These are phyloP conservation scores for Conistra vaccinii DNA, from an alignment of 2,888 invertebrate species.

Conservation along the genomic window DNA sequence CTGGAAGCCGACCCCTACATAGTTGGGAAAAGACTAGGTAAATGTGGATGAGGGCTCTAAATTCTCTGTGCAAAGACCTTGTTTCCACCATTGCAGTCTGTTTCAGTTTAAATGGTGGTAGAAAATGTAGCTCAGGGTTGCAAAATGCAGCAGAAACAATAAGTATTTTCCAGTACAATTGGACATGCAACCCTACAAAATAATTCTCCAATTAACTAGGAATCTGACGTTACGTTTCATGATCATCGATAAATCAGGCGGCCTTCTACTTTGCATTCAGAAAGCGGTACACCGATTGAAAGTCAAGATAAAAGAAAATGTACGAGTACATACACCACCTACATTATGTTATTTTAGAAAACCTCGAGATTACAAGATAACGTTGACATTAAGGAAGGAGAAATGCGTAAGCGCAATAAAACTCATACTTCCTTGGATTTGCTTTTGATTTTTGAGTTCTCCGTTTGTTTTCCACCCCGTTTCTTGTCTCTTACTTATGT, in stretches of 20 bases:
- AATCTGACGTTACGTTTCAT: neutral
- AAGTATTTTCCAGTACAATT: neutral
- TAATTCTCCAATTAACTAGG: slow-evolving; percentile 2
- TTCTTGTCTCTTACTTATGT: neutral
- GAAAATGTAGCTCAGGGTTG: neutral
- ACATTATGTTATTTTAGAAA: neutral
- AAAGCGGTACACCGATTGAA: slow-evolving; percentile 16
- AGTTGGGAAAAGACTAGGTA: too few species aligned
- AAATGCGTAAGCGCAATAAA: neutral
- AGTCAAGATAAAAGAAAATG: slow-evolving; percentile 34
- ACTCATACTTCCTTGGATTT: neutral
- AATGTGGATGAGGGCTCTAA: neutral
- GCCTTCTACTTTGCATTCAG: neutral
- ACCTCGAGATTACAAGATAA: slow-evolving; percentile 28
- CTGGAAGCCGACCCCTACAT: too few species aligned
- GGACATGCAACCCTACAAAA: slow-evolving; percentile 13
- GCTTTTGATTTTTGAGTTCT: neutral
- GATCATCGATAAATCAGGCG: slow-evolving; percentile 13
- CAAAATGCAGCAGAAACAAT: neutral
- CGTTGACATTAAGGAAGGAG: neutral
- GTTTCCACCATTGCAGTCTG: neutral
- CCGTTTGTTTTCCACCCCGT: neutral
- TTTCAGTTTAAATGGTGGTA: too few species aligned
- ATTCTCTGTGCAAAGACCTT: neutral
- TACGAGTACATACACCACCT: neutral